A percentile compares a stretch with the other conserved stretches of the same genome.
Conservation (phyloP, 2,797 vertebrate genomes). For the Manis javanica region DNA sequence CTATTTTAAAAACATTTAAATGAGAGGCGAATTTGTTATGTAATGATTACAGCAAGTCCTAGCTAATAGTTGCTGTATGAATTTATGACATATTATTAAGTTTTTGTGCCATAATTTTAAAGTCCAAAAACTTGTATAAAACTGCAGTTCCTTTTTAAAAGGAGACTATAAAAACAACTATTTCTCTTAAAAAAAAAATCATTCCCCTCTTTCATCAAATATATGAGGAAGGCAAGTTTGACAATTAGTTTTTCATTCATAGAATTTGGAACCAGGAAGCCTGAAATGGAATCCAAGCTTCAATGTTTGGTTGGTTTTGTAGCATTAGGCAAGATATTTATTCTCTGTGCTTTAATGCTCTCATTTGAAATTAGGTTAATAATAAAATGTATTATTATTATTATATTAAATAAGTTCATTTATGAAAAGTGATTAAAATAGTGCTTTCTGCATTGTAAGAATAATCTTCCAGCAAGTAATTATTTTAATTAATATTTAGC, state of each 20-base stretch:
- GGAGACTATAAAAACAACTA: neutral
- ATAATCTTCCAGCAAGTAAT: neutral
- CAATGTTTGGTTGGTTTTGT: neutral
- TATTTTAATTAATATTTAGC: neutral
- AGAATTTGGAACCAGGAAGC: neutral
- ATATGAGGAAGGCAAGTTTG: neutral
- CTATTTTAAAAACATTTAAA: neutral
- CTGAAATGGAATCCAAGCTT: neutral
- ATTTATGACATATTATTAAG: neutral
- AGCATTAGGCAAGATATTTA: neutral
- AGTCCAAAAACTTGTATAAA: neutral
- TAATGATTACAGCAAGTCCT: neutral
- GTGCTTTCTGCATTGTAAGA: neutral
- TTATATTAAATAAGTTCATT: neutral
- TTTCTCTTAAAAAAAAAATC: neutral
- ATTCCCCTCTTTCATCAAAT: neutral
- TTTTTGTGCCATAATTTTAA: neutral
- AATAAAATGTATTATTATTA: neutral
- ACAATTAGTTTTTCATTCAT: neutral
- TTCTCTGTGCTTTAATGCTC: neutral
- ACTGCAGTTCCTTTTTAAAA: neutral
- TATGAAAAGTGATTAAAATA: constrained; percentile 1
- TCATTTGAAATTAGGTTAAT: constrained; percentile 1
- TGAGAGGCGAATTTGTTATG: neutral
- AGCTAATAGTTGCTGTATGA: neutral